Base-by-base conservation (phyloP, 2,888 invertebrate genomes). In the Meganola albula region DNA sequence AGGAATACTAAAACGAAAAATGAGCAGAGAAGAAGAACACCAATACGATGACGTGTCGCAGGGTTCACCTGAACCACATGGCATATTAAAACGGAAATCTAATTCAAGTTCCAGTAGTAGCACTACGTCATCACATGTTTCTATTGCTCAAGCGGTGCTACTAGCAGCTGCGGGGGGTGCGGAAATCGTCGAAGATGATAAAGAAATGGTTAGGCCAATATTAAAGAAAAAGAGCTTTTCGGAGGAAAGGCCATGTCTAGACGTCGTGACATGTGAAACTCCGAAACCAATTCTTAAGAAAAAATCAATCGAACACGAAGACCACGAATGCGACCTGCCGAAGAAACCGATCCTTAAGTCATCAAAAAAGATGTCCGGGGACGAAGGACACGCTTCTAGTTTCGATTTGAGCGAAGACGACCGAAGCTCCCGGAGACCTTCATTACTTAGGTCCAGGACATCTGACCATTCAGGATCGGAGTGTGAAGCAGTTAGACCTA, bases 211-310 rank as follows among this genome's bases (percentile, higher is more conserved):
- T 0, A 89, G 91, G 53, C 94, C 95, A 2, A 95, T 95, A 53
- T 77, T 95, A 7, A 95, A 95, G 76, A 93, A 94, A 76, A 94
- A 94, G 64, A 92, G 92, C 57, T 90, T 91, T 55, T 89, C 90
- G 3, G 92, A 92, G 59, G 92, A 92, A 62, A 72, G 88, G 44
- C 83, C 90, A 11, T 87, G 82, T 49, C 77, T 74, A 29, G 89
- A 89, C 49, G 70, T 80, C 34, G 51, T 71, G 12, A 51, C 63
- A 25, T 69, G 72, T 4, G 87, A 87, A 34, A 87, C 87, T 20
- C 91, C 92, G 0, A 91, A 88, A 70, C 95, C 96, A 2, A 96
- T 96, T 58, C 71, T 96, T 21, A 96, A 96, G 76, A 96, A 96
- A 80, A 95, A 96, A 69, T 92, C 92, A 0, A 91, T 91, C 43